Evolutionary conservation across 2,888 invertebrate genomes (phyloP), one percentile per base, ranked within the genome.

Genomic region (Leptopilina myrica): DNA sequence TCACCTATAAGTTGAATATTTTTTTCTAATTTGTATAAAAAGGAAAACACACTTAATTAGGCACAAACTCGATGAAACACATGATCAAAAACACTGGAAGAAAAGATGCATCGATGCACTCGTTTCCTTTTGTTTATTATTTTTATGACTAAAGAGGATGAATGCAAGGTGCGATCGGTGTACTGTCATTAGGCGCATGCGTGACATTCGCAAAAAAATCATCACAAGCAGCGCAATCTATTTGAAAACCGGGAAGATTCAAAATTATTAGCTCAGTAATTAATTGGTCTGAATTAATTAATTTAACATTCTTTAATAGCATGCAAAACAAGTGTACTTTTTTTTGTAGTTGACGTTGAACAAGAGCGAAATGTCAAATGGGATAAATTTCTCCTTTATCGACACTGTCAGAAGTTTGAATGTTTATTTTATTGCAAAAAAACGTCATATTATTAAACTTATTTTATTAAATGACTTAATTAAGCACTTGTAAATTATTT

Each of bases 41-140:
- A 81, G 80, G 81, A 81, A 83, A 86, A 81, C 82, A 85, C 81
- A 84, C 83, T 86, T 81, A 85, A 83, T 84, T 83, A 82, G 82
- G 76, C 78, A 80, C 80, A 69, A 73, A 82, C 76, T 82, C 83
- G 79, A 85, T 78, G 79, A 84, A 75, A 86, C 73, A 82, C 86
- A 88, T 85, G 80, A 82, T 83, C 81, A 81, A 56, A 65, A 76
- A 85, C 80, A 82, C 82, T 80, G 81, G 69, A 79, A 67, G 81
- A 86, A 83, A 86, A 83, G 82, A 85, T 82, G 82, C 83, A 85
- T 64, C 76, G 9, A 26, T n/a, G 14, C 1, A 53, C 33, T 85
- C 80, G 85, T 79, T 33, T 85, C 84, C 84, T 86, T 87, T 86
- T 86, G 88, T 87, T 89, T 88, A 88, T 88, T 88, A 86, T 88